Evolutionary conservation across 2,113 vertebrate species (phyloP).

Genomic region (Aldabrachelys gigantea): DNA sequence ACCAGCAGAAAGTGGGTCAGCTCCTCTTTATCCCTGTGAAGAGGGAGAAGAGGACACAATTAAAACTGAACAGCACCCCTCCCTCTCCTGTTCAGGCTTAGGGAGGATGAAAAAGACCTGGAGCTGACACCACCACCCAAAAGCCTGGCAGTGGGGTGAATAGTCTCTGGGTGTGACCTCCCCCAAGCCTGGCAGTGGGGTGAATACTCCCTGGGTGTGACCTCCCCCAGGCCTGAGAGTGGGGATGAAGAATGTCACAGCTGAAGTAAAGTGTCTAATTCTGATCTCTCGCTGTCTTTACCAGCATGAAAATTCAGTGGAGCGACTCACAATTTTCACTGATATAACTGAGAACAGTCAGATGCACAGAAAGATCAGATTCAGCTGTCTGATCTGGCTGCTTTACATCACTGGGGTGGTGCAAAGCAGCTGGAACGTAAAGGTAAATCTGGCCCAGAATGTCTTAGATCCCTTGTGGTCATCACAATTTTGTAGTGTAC

Average conservation of each 20-base stretch:
- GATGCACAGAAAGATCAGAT: neutral
- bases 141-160: too few relatives aligned
- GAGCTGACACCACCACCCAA: too few relatives aligned
- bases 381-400: neutral
- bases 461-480: neutral
- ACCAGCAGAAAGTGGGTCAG: neutral
- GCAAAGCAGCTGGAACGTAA: neutral
- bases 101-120: neutral
- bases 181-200: too few relatives aligned
- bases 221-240: neutral
- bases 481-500: neutral
- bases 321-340: neutral
- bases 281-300: neutral
- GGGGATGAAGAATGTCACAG: neutral
- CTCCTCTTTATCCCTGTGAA: neutral
- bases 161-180: too few relatives aligned
- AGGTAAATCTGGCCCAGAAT: neutral
- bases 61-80: neutral
- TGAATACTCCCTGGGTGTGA: too few relatives aligned
- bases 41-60: neutral
- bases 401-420: neutral
- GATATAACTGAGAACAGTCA: neutral
- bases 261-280: neutral
- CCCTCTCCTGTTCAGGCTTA: neutral
- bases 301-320: neutral